phyloP scores from a whole-genome alignment of 2,113 vertebrate species.

The Pyrgilauda ruficollis region DNA sequence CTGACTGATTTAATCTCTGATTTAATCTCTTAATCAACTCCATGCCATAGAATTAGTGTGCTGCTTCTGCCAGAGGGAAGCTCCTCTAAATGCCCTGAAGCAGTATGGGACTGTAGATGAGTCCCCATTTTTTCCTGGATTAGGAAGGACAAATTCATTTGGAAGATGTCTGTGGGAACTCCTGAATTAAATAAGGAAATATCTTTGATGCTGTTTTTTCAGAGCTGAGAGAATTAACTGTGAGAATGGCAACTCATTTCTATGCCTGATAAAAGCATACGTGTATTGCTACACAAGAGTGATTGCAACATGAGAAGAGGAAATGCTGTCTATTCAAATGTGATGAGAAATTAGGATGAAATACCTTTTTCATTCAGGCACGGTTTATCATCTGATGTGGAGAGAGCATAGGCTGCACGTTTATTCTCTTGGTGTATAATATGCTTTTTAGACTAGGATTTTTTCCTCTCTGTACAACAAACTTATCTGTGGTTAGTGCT shows the following conservation, averaged over 20 bases:
- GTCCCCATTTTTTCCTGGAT: not conserved
- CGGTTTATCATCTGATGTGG: not conserved
- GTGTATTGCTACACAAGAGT: not conserved
- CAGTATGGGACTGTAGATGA: not conserved
- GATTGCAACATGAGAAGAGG: not conserved
- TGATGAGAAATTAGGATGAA: constrained; percentile 16
- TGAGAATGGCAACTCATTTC: not conserved
- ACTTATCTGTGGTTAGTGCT: not conserved
- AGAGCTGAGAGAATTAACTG: not conserved
- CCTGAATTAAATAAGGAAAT: not conserved
- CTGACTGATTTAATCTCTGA: not conserved
- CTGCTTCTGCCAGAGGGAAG: not conserved
- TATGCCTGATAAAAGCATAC: not conserved
- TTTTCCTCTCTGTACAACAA: not conserved
- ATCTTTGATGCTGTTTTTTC: not conserved
- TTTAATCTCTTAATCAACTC: not conserved
- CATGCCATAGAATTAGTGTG: not conserved
- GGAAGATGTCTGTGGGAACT: not conserved
- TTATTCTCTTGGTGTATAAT: not conserved
- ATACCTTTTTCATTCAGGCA: not conserved
- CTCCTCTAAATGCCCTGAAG: not conserved
- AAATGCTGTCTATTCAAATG: not conserved
- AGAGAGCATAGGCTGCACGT: not conserved
- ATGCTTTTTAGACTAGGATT: not conserved
- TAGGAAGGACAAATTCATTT: not conserved